A percentile compares a stretch with the other conserved stretches of the same genome.
Conservation (phyloP, 2,888 invertebrate species). For the Drosophila eohydei region DNA sequence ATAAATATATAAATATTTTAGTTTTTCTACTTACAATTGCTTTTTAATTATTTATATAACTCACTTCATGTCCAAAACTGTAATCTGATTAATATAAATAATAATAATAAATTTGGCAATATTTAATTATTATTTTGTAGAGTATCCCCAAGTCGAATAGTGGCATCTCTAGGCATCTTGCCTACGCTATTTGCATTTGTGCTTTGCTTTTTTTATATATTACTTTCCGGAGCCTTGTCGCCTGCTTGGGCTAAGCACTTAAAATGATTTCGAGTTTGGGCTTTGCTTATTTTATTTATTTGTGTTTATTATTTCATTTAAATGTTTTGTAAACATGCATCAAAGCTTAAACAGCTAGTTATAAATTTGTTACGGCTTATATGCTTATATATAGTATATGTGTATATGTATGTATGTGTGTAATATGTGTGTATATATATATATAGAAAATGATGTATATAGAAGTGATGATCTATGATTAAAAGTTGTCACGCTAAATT, state of each 20-base stretch:
- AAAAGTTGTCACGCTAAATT: slow-evolving; percentile 30
- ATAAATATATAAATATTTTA: background rate
- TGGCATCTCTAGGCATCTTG: rapidly evolving
- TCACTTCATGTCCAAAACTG: too few species aligned
- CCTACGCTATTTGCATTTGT: slow-evolving; percentile 45
- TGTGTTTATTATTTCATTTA: slow-evolving; percentile 68
- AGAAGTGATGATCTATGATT: slow-evolving; percentile 17
- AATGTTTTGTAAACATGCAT: slow-evolving; percentile 83
- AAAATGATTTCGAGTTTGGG: slow-evolving; percentile 45
- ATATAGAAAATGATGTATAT: slow-evolving; percentile 15
- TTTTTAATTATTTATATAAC: too few species aligned
- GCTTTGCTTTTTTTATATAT: slow-evolving; percentile 20
- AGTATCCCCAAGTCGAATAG: background rate
- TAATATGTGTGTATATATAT: slow-evolving; percentile 7
- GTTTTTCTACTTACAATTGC: background rate
- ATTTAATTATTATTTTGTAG: background rate
- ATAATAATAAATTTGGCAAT: too few species aligned
- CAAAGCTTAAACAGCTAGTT: slow-evolving; percentile 78
- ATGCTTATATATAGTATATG: slow-evolving; percentile 15
- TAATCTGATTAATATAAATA: too few species aligned
- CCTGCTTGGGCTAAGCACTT: slow-evolving; percentile 27
- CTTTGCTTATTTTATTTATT: slow-evolving; percentile 51
- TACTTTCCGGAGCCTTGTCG: slow-evolving; percentile 7
- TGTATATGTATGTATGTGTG: slow-evolving; percentile 16
- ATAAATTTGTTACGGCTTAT: slow-evolving; percentile 60